These are phyloP conservation scores for Paramormyrops kingsleyae DNA, from an alignment of 2,113 vertebrate genomes.

Conservation along the genomic window DNA sequence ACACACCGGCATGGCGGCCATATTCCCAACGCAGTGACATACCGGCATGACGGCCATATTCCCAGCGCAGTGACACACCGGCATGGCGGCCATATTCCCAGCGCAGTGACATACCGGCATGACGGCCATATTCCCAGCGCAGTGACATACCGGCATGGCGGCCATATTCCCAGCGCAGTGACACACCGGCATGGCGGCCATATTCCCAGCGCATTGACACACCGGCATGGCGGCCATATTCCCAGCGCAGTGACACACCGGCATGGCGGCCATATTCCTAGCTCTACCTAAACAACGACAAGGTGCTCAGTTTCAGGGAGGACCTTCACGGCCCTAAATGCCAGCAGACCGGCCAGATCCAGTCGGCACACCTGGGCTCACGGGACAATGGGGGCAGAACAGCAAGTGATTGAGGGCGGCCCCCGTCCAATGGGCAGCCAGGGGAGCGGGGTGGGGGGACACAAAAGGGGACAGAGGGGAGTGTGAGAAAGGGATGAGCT, in stretches of 20 bases:
- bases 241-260: not conserved
- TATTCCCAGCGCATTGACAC: not conserved
- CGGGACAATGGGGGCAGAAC: not conserved
- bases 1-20: not conserved
- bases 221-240: not conserved
- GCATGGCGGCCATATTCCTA: not conserved
- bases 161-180: not conserved
- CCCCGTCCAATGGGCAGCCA: not conserved
- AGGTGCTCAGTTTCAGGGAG: not conserved
- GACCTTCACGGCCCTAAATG: not conserved
- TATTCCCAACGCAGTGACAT: not conserved
- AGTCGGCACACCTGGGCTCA: not conserved
- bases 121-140: not conserved
- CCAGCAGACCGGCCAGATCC: not conserved
- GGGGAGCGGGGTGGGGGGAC: not conserved
- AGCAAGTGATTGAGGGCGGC: not conserved
- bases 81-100: not conserved
- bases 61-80: not conserved
- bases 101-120: not conserved
- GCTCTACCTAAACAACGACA: not conserved
- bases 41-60: not conserved
- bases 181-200: not conserved
- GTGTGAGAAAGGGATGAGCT: slow-evolving; percentile 27
- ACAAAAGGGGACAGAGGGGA: not conserved
- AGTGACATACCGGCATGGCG: not conserved